Evolutionary conservation across 2,113 vertebrate species (phyloP), one percentile per base, ranked within the genome.

Genomic region (Mesoclemmys tuberculata): DNA sequence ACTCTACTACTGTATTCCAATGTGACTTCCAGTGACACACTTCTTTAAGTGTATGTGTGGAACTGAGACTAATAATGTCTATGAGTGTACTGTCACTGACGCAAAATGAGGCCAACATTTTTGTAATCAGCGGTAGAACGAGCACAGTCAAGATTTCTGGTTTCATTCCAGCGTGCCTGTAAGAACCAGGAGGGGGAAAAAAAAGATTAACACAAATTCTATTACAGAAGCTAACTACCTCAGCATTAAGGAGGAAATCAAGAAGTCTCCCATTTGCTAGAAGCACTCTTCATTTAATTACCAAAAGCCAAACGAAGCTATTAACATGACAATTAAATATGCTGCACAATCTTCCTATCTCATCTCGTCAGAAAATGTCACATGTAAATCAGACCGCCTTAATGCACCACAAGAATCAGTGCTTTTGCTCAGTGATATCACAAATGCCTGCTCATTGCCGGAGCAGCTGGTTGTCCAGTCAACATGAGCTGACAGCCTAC

Each of bases 271-370:
- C 24, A 27, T 95, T 94, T 97, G 80, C 75, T 88, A 93, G 75
- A 87, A 84, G 51, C 80, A 82, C 54, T 88, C 84, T 94, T 97
- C 84, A 95, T 97, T 95, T 96, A 91, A 64, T 92, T 93, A 16
- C 71, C 90, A 74, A 94, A 95, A 95, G 78, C 92, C 94, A 94
- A 93, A 82, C 26, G 83, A 93, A 79, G 89, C 48, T n/a, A 14
- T 82, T 46, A 51, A 13, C 52, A 52, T 38, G 80, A 5, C 51
- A 88, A 83, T 78, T 79, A 85, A 86, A 41, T n/a, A 46, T 16
- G 52, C 52, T 88, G 78, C 78, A 77, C 77, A 71, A 48, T 29
- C 14, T 85, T 21, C 38, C 89, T 44, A 35, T 31, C 85, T 58
- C 4, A 92, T 6, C 55, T 89, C 16, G 80, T 85, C 75, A 58